Evolutionary conservation across 2,113 vertebrate genomes (phyloP), one percentile per base, ranked within the genome.

Genomic region (Oreocharis arfaki): DNA sequence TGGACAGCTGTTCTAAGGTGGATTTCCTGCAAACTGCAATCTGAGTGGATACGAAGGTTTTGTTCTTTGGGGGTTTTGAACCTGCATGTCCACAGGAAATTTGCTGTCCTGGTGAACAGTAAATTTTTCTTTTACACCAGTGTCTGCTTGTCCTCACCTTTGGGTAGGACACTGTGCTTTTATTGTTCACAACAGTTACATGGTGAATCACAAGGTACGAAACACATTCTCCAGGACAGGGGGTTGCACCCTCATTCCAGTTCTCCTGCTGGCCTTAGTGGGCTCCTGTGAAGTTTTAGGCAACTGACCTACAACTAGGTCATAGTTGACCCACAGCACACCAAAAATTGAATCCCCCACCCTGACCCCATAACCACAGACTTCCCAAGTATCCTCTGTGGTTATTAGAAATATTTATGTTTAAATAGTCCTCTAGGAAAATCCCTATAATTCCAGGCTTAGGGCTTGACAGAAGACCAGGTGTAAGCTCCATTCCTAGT

Each of bases 301-400:
- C 53, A 35, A 4, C 33, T 52, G 53, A 44, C 20, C 23, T 39
- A 6, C 2, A 9, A 4, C 14, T 37, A 3, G 13, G 10, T 33
- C 0, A 0, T 5, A 21, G 21, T 1, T 73, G 33, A 27, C 35
- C 16, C 50, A 46, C 20, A 27, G 18, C 2, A 18, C 57, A 13
- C 33, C 30, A 47, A 4, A 69, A 56, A 14, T 19, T 2, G 10
- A 41, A 55, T 17, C 53, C 2, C 27, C n/a, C 32, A 12, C 22
- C 17, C 6, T 6, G 20, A 4, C 16, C 17, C 1, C 1, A 11
- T 3, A 27, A 13, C 6, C 0, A 0, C 46, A 2, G 41, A 8
- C 27, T 63, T 26, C 32, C 53, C 26, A 8, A 28, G 8, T 10
- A 1, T 14, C 0, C 52, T 30, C 21, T 5, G 3, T 7, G 11